Conservation (phyloP, 2,113 vertebrate species). For the Erinaceus europaeus region DNA sequence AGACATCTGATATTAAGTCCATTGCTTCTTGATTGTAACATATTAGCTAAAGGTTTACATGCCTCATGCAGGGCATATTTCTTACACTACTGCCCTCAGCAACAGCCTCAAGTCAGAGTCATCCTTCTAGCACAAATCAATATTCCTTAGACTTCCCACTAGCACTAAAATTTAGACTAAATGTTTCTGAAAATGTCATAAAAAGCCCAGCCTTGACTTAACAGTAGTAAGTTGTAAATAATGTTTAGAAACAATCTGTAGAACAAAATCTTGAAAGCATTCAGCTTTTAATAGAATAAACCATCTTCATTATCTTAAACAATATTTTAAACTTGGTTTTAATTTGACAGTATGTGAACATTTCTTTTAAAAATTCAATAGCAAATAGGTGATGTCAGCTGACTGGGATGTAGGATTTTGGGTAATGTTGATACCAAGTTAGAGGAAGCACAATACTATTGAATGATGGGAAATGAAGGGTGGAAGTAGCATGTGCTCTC, state of each 20-base stretch:
- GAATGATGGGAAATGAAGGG: neutral
- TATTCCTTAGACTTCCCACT: conserved; percentile 55
- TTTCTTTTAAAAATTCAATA: neutral
- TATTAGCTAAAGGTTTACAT: neutral
- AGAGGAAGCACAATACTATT: neutral
- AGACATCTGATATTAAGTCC: neutral
- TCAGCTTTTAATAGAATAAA: conserved; percentile 34
- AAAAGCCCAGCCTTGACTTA: conserved; percentile 56
- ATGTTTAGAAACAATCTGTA: conserved; percentile 28
- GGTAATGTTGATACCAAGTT: neutral
- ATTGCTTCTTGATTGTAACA: neutral
- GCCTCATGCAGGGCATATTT: neutral
- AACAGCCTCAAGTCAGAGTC: conserved; percentile 14
- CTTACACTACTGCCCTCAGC: neutral
- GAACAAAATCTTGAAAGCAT: conserved; percentile 49
- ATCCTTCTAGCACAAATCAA: neutral
- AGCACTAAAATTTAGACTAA: conserved; percentile 51
- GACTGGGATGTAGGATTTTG: neutral
- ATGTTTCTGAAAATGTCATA: conserved; percentile 49
- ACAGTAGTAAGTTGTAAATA: conserved; percentile 52
- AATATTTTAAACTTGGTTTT: conserved; percentile 43
- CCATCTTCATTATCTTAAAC: conserved; percentile 57
- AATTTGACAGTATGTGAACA: conserved; percentile 44
- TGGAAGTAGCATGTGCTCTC: neutral
- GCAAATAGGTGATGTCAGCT: neutral